Percentiles rank a stretch among this genome's conserved stretches.
Evolutionary conservation across 2,888 invertebrate genomes (phyloP).

Genomic region (Melieria picta): DNA sequence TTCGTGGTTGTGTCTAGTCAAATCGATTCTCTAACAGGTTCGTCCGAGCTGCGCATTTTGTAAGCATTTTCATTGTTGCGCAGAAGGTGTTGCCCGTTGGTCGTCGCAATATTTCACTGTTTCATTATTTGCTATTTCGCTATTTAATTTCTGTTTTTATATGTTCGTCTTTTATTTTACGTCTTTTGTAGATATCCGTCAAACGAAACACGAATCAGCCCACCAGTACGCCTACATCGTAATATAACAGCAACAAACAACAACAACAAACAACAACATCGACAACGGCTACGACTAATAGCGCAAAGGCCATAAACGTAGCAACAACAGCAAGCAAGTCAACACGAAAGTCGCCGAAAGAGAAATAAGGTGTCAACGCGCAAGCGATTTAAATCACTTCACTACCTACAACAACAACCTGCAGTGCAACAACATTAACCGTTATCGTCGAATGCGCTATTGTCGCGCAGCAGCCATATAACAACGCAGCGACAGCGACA

Average conservation of each 20-base stretch:
- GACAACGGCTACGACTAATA: conserved; percentile 19
- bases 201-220: conserved; percentile 28
- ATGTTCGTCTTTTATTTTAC: conserved; percentile 9
- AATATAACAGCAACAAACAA: conserved; percentile 8
- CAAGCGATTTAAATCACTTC: conserved; percentile 24
- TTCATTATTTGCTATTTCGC: conserved; percentile 24
- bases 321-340: neutral
- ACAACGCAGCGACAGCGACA: too few species aligned
- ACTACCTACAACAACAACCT: neutral
- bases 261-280: conserved; percentile 9
- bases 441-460: neutral
- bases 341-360: neutral
- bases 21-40: too few species aligned
- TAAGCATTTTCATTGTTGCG: too few species aligned
- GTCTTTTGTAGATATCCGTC: conserved; percentile 33
- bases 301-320: conserved; percentile 31
- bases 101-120: too few species aligned
- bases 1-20: too few species aligned
- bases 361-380: conserved; percentile 40
- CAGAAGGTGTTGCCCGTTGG: too few species aligned
- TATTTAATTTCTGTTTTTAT: neutral
- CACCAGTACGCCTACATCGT: conserved; percentile 34
- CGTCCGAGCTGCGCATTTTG: too few species aligned
- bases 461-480: neutral
- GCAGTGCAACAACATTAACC: neutral